Percentiles rank a stretch among this genome's conserved stretches.
These are phyloP conservation scores for Rhagonycha lutea DNA, from an alignment of 2,888 invertebrate genomes.

Conservation along the genomic window DNA sequence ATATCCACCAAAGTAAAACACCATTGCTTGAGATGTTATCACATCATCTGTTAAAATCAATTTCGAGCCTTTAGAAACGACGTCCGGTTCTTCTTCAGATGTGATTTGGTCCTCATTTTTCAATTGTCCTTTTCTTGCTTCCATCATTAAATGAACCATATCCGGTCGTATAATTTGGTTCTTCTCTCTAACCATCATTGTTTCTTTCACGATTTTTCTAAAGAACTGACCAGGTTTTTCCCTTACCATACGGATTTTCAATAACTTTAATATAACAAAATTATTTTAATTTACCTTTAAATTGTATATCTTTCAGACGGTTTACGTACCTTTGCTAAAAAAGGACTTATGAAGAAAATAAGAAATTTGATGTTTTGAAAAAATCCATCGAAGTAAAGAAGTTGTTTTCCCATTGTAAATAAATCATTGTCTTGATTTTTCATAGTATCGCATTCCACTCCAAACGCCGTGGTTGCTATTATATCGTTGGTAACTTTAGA, in stretches of 20 bases:
- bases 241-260: neutral
- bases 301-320: no score
- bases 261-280: neutral
- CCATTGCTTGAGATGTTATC: neutral
- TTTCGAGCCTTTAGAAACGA: neutral
- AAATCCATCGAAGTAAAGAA: neutral
- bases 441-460: slow-evolving; percentile 57
- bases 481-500: slow-evolving; percentile 54
- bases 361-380: neutral
- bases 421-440: slow-evolving; percentile 51
- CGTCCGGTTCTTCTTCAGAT: neutral
- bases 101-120: neutral
- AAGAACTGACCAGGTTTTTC: neutral
- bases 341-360: neutral
- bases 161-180: neutral
- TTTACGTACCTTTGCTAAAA: neutral
- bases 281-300: no score
- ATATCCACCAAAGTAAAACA: neutral
- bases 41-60: neutral
- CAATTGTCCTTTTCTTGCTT: neutral
- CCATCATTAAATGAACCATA: neutral
- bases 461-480: slow-evolving; percentile 56
- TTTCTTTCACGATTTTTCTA: neutral
- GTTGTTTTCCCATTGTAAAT: neutral
- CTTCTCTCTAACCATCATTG: neutral